These are phyloP conservation scores for Chromobotia macracanthus DNA, from an alignment of 2,797 vertebrate genomes.

Conservation along the genomic window DNA sequence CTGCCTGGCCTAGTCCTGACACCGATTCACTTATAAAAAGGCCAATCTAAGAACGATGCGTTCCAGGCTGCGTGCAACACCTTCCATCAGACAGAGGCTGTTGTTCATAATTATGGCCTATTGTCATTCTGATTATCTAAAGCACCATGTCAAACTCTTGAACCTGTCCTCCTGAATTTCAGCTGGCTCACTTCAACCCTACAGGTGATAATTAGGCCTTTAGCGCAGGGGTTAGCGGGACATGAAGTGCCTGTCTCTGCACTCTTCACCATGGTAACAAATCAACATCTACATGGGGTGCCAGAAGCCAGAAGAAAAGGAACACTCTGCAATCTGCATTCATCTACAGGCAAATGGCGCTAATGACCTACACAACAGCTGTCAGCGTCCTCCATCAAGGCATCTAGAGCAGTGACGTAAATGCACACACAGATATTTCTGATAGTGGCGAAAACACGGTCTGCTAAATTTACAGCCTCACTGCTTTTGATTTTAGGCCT, in stretches of 20 bases:
- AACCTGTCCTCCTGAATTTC: conserved; percentile 70
- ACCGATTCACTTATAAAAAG: conserved; percentile 52
- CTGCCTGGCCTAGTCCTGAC: conserved; percentile 51
- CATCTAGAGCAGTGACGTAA: conserved; percentile 31
- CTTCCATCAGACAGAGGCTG: conserved; percentile 62
- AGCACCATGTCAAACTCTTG: conserved; percentile 73
- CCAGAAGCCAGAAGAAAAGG: conserved; percentile 55
- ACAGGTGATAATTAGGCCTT: conserved; percentile 77
- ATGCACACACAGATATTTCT: neutral
- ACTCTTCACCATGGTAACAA: conserved; percentile 75
- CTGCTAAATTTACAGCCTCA: conserved; percentile 22
- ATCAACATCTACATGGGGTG: conserved; percentile 67
- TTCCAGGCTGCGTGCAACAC: conserved; percentile 56
- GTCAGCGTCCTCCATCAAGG: conserved; percentile 36
- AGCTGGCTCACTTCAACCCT: conserved; percentile 70
- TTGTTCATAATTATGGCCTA: conserved; percentile 75
- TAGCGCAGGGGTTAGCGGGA: conserved; percentile 70
- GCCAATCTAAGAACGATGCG: conserved; percentile 44
- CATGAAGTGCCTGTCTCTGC: conserved; percentile 60
- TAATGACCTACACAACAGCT: conserved; percentile 62
- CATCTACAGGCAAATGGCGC: conserved; percentile 58
- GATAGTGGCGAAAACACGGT: conserved; percentile 33
- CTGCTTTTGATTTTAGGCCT: conserved; percentile 27
- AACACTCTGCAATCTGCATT: conserved; percentile 61
- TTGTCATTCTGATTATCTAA: conserved; percentile 79